A percentile compares a stretch with the other conserved stretches of the same genome.
These are phyloP conservation scores for Heteromurus nitidus DNA, from an alignment of 2,888 invertebrate species.

Conservation along the genomic window DNA sequence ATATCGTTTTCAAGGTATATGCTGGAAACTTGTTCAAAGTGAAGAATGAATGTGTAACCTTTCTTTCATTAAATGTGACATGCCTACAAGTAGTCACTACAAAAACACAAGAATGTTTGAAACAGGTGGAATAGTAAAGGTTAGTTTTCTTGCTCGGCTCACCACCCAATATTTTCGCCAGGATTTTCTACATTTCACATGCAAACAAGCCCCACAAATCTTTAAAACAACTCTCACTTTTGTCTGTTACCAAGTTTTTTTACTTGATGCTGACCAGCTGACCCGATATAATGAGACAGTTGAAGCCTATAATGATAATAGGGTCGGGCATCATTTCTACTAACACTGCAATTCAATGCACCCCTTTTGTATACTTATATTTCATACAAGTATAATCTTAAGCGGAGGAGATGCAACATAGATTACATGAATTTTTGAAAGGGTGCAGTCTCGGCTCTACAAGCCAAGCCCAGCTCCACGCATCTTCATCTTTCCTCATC, in stretches of 20 bases:
- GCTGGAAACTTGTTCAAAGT: too few relatives aligned
- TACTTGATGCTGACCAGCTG: conserved; percentile 36
- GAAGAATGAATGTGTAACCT: too few relatives aligned
- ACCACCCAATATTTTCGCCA: too few relatives aligned
- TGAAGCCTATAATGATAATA: conserved; percentile 13
- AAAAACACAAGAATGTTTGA: too few relatives aligned
- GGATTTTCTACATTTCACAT: too few relatives aligned
- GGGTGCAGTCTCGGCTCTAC: conserved; percentile 52
- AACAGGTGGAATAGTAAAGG: too few relatives aligned
- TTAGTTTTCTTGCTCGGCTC: too few relatives aligned
- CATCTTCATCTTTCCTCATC: conserved; percentile 50
- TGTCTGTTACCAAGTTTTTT: background rate
- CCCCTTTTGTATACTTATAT: background rate
- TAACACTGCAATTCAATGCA: background rate
- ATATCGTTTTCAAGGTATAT: too few relatives aligned
- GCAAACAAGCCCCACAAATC: too few relatives aligned
- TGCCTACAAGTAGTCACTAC: too few relatives aligned
- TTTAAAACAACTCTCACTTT: conserved; percentile 46
- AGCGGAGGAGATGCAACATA: conserved; percentile 41
- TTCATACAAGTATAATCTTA: conserved; percentile 6
- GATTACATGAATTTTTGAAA: conserved; percentile 48
- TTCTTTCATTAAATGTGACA: too few relatives aligned
- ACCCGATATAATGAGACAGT: conserved; percentile 26
- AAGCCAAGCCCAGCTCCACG: conserved; percentile 60
- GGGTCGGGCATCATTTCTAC: conserved; percentile 19